Evolutionary conservation across 1,140 invertebrate genomes (phyloP).

Genomic region (Battus philenor): DNA sequence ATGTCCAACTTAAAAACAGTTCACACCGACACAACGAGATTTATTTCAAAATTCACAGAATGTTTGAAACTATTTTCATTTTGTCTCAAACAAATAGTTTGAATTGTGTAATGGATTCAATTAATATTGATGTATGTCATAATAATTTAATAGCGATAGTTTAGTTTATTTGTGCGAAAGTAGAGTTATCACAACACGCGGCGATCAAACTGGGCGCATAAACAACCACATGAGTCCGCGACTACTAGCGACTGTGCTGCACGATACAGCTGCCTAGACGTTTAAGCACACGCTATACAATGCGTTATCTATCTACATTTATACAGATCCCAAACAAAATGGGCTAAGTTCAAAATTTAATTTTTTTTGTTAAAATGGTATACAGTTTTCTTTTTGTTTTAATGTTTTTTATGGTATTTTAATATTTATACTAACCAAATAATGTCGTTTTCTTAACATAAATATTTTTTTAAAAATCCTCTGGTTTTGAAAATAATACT

Average conservation of each 20-base stretch:
- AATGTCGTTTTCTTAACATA: no score
- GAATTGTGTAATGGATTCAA: conserved; percentile 18
- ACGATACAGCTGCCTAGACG: conserved; percentile 18
- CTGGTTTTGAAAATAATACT: no score
- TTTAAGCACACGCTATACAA: no score
- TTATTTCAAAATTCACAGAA: conserved; percentile 38
- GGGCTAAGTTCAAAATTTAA: no score
- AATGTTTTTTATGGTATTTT: no score
- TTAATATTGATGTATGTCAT: conserved; percentile 34
- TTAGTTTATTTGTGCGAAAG: conserved; percentile 24
- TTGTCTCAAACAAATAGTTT: conserved; percentile 23
- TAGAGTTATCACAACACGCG: conserved; percentile 30
- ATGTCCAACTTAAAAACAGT: conserved; percentile 38
- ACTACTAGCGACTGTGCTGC: conserved; percentile 25
- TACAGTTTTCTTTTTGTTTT: no score
- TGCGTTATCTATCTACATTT: no score
- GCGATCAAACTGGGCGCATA: conserved; percentile 29
- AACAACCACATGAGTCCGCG: conserved; percentile 30
- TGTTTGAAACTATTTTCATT: conserved; percentile 45
- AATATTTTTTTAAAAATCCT: no score
- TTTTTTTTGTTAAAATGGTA: no score
- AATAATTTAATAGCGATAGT: conserved; percentile 27
- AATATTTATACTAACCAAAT: no score
- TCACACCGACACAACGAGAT: conserved; percentile 31
- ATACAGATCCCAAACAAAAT: no score